These are phyloP conservation scores for Marcusenius ussheri DNA, from an alignment of 2,113 vertebrate species.

Conservation along the genomic window DNA sequence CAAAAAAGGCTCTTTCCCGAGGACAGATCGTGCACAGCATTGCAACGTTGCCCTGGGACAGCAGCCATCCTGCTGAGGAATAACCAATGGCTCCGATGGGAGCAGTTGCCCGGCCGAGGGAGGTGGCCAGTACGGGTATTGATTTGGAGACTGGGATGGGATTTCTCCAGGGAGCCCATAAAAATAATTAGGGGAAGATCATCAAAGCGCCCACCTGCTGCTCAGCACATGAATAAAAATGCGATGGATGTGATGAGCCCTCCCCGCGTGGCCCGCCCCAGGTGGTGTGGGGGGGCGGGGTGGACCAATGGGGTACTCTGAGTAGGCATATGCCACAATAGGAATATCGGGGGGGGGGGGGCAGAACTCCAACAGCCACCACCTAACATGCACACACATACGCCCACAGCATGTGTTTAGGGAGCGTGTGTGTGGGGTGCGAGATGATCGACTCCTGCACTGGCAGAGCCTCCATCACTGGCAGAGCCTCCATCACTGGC, in stretches of 20 bases:
- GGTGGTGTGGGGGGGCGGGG: neutral
- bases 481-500: too few species aligned
- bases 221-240: conserved; percentile 61
- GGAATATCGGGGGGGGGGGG: neutral
- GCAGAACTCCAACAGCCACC: neutral
- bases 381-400: neutral
- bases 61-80: conserved; percentile 50
- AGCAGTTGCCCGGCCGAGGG: conserved; percentile 54
- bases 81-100: conserved; percentile 62
- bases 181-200: conserved; percentile 70
- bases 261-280: neutral
- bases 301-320: neutral
- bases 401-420: neutral
- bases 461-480: neutral
- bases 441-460: neutral
- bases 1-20: conserved; percentile 14
- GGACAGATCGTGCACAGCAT: conserved; percentile 36
- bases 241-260: conserved; percentile 44
- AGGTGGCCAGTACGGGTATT: conserved; percentile 53
- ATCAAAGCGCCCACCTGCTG: conserved; percentile 62
- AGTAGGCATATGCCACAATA: neutral
- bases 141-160: conserved; percentile 58
- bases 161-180: conserved; percentile 65
- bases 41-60: conserved; percentile 55
- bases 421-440: neutral